Evolutionary conservation across 2,888 invertebrate species (phyloP).

Genomic region (Chrysolina oricalcia): DNA sequence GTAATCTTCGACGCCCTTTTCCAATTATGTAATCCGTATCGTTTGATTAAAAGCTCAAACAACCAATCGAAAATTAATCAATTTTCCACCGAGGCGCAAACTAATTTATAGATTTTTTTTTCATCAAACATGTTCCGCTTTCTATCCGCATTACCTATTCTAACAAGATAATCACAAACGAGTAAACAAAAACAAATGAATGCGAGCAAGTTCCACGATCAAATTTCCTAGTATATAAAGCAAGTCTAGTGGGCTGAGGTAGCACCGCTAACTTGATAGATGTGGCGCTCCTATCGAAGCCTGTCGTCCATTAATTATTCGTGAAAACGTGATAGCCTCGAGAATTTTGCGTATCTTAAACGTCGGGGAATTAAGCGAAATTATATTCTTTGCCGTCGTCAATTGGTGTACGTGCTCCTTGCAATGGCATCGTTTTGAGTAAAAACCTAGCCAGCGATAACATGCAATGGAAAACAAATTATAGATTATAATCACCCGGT

Average conservation of each 20-base stretch:
- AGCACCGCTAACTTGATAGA: constrained; percentile 59
- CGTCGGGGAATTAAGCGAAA: constrained; percentile 42
- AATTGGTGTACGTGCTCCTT: constrained; percentile 31
- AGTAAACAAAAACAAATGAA: constrained; percentile 53
- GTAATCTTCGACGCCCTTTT: background rate
- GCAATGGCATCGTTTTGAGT: constrained; percentile 21
- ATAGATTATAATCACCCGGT: constrained; percentile 19
- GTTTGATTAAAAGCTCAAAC: constrained; percentile 11
- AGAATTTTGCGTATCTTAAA: constrained; percentile 45
- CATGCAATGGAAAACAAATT: constrained; percentile 24
- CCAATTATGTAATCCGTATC: background rate
- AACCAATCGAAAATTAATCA: constrained; percentile 30
- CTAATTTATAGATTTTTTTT: background rate
- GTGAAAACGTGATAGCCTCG: constrained; percentile 55
- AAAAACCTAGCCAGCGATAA: constrained; percentile 16
- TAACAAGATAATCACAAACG: constrained; percentile 54
- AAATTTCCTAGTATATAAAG: constrained; percentile 57
- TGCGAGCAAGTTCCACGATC: constrained; percentile 53
- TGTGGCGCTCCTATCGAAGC: constrained; percentile 58
- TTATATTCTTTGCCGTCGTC: constrained; percentile 43
- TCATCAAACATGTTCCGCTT: constrained; percentile 13
- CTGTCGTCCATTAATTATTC: constrained; percentile 59
- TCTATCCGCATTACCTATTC: constrained; percentile 26
- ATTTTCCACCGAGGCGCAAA: constrained; percentile 4
- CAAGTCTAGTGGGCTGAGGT: constrained; percentile 44